A percentile compares a stretch with the other conserved stretches of the same genome.
Evolutionary conservation across 2,113 vertebrate species (phyloP).

Genomic region (Struthidea cinerea): DNA sequence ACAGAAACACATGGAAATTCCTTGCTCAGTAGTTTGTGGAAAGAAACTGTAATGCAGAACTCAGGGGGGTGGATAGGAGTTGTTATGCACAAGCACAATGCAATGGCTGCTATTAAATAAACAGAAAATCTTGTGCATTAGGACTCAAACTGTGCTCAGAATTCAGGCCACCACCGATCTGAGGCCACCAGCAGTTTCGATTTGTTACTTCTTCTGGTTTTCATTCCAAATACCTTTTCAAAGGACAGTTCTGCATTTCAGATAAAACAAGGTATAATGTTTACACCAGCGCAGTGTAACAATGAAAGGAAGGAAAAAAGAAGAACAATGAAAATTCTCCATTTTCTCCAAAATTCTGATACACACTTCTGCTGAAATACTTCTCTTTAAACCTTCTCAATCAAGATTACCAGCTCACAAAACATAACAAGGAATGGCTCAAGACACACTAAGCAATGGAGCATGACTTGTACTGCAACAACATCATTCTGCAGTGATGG

Average conservation of each 20-base stretch:
- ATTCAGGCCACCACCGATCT: not conserved
- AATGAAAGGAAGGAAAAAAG: not conserved
- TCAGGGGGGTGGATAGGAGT: not conserved
- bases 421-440: not conserved
- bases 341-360: not conserved
- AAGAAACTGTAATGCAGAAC: not conserved
- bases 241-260: not conserved
- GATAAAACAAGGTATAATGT: not conserved
- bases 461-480: not conserved
- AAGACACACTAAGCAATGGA: not conserved
- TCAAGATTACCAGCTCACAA: not conserved
- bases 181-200: not conserved
- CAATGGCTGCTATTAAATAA: not conserved
- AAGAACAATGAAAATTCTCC: not conserved
- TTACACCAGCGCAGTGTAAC: not conserved
- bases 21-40: not conserved
- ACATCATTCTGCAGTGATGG: rapidly evolving
- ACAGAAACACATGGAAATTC: not conserved
- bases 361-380: not conserved
- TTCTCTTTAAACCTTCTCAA: not conserved
- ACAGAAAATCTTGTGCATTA: not conserved
- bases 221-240: not conserved
- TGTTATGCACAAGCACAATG: not conserved
- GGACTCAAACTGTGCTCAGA: not conserved
- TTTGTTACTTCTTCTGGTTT: not conserved